phyloP scores from a whole-genome alignment of 2,797 vertebrate species.

The Pyrocephalus nanus region DNA sequence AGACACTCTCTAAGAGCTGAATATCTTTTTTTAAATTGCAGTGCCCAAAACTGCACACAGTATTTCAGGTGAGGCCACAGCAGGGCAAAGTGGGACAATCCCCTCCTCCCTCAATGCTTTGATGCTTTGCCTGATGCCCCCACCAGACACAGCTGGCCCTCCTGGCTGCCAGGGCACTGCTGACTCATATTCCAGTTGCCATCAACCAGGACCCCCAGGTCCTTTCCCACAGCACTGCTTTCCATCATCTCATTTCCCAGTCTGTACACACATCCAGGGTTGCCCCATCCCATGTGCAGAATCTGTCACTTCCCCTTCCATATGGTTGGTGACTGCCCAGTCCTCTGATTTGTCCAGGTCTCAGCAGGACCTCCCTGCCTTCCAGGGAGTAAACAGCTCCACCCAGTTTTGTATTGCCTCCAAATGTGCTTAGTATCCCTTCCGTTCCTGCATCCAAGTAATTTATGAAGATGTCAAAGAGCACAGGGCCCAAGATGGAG shows the following conservation, averaged over 20 bases:
- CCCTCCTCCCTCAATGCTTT: neutral
- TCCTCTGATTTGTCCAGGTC: no score
- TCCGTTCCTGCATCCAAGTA: neutral
- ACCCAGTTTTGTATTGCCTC: neutral
- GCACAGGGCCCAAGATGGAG: accelerated
- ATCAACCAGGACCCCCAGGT: accelerated
- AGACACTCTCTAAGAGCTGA: neutral
- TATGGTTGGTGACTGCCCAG: neutral
- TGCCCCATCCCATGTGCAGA: neutral
- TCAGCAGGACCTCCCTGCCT: neutral
- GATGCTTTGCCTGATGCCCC: neutral
- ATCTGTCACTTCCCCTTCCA: neutral
- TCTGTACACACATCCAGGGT: accelerated
- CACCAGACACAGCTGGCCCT: accelerated
- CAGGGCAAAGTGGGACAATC: accelerated
- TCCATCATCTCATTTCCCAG: neutral
- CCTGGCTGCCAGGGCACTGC: neutral
- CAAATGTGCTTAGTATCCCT: neutral
- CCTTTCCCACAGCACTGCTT: accelerated
- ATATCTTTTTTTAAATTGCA: accelerated
- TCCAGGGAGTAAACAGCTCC: neutral
- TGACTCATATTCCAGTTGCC: accelerated
- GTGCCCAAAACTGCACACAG: accelerated
- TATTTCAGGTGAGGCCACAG: accelerated
- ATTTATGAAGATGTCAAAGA: neutral